phyloP scores from a whole-genome alignment of 2,113 vertebrate genomes.

The Silurus asotus region DNA sequence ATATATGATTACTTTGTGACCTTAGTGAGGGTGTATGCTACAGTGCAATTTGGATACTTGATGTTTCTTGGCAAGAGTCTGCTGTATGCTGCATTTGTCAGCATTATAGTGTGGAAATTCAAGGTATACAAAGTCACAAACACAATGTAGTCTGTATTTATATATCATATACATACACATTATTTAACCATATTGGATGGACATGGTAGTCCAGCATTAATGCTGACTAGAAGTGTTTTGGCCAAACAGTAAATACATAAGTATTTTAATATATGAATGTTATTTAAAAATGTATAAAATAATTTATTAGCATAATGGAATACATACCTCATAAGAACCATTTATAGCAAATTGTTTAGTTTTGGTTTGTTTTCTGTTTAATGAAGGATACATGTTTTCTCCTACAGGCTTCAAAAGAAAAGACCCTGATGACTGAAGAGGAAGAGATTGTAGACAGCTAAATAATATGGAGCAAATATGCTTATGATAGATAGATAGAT shows the following conservation, averaged over 20 bases:
- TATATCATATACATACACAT: not conserved
- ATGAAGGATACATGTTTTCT: not conserved
- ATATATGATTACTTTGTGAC: slow-evolving; percentile 1
- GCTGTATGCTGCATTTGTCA: slow-evolving; percentile 47
- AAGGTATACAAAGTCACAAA: slow-evolving; percentile 35
- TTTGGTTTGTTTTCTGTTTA: not conserved
- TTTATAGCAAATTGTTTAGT: not conserved
- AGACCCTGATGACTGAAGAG: not conserved
- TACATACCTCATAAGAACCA: not conserved
- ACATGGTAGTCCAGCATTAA: too few relatives aligned
- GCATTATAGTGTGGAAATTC: slow-evolving; percentile 45
- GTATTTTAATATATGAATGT: not conserved
- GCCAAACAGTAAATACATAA: not conserved
- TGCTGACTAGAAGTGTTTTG: not conserved
- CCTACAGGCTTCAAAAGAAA: slow-evolving; percentile 10
- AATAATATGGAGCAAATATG: not conserved
- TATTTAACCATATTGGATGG: not conserved
- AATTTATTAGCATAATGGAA: not conserved
- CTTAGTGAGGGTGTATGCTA: slow-evolving; percentile 32
- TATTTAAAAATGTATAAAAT: not conserved
- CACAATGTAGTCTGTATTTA: not conserved
- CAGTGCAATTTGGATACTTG: slow-evolving; percentile 45
- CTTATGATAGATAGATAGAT: too few relatives aligned
- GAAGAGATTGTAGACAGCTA: not conserved
- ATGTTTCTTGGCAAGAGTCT: slow-evolving; percentile 54